Conservation (phyloP, 2,888 invertebrate species). For the Morpho deidamia region DNA sequence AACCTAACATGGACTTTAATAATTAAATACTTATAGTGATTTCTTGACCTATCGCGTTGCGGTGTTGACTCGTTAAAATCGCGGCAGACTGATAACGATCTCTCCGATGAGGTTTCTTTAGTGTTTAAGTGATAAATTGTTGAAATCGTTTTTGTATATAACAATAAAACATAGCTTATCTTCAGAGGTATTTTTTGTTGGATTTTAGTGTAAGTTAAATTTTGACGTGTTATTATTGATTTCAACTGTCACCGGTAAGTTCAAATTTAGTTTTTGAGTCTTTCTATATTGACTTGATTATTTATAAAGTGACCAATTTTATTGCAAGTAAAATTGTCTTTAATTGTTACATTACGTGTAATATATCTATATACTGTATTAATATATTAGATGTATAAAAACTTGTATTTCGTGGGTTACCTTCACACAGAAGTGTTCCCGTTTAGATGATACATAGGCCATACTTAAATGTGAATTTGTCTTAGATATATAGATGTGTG, state of each 20-base stretch:
- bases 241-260: conserved; percentile 46
- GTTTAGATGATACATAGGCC: conserved; percentile 56
- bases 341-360: conserved; percentile 53
- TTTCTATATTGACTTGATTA: no score
- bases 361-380: conserved; percentile 56
- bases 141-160: conserved; percentile 69
- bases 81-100: conserved; percentile 42
- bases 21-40: conserved; percentile 20
- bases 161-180: conserved; percentile 45
- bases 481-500: conserved; percentile 47
- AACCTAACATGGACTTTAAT: conserved; percentile 47
- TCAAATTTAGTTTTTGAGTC: conserved; percentile 53
- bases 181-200: conserved; percentile 44
- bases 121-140: conserved; percentile 46
- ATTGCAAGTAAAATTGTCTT: conserved; percentile 13
- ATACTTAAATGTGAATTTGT: conserved; percentile 71
- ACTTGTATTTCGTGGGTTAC: conserved; percentile 52
- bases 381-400: conserved; percentile 52
- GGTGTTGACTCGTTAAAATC: conserved; percentile 3
- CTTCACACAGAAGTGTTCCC: conserved; percentile 60
- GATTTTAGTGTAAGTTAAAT: conserved; percentile 40
- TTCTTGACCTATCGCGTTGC: conserved; percentile 3
- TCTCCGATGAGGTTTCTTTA: conserved; percentile 24
- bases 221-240: conserved; percentile 41
- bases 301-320: no score